Conservation (phyloP, 2,888 invertebrate genomes). For the Halocaridina rubra region DNA sequence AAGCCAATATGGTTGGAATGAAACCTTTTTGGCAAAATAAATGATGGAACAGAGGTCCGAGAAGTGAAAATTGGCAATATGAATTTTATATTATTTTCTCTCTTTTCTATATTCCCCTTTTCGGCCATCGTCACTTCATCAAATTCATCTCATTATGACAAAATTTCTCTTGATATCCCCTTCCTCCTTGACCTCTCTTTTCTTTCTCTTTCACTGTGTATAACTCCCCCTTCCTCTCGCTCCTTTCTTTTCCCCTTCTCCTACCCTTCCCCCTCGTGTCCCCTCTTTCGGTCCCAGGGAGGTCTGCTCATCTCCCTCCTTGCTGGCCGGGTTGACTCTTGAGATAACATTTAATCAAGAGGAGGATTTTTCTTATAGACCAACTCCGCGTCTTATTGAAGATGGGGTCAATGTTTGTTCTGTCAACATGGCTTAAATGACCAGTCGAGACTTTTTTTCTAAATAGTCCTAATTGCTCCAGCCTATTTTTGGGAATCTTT, state of each 20-base stretch:
- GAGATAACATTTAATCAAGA: slow-evolving; percentile 19
- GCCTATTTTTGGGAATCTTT: slow-evolving; percentile 10
- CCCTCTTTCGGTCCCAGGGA: not conserved
- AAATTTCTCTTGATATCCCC: not conserved
- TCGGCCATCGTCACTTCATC: not conserved
- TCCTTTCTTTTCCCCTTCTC: not conserved
- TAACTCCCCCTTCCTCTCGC: not conserved
- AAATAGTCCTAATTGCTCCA: not conserved
- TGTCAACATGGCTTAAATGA: not conserved
- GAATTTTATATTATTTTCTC: too few species aligned
- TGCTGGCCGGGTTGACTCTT: not conserved
- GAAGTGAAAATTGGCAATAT: too few species aligned
- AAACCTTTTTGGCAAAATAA: too few species aligned
- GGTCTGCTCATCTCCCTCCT: not conserved
- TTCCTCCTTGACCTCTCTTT: not conserved
- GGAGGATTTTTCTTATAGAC: not conserved
- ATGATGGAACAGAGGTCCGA: too few species aligned
- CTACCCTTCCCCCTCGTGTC: not conserved
- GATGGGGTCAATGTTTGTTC: slow-evolving; percentile 2
- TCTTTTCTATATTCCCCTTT: too few species aligned
- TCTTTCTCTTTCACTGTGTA: not conserved
- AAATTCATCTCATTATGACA: not conserved
- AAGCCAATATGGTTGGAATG: too few species aligned
- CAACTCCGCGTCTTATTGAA: slow-evolving; percentile 2
- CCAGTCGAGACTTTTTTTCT: not conserved